Evolutionary conservation across 2,797 vertebrate species (phyloP), one percentile per base, ranked within the genome.

Genomic region (Crax fasciolata): DNA sequence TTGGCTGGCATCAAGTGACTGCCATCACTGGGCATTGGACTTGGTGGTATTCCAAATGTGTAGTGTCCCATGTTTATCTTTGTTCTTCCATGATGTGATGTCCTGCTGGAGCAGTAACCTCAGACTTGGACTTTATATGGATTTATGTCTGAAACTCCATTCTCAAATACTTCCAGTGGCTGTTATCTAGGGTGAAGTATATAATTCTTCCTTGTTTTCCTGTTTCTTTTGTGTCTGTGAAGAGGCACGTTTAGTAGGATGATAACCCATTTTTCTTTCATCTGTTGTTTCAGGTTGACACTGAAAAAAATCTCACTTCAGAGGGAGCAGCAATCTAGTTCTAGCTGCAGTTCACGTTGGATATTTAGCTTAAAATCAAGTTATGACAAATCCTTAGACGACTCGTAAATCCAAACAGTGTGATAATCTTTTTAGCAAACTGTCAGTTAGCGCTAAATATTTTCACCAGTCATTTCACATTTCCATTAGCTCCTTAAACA

Each of bases 391-490:
- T 92, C 79, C 65, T 41, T 44, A 92, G 89, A 82, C 11, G 1
- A 49, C 38, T 92, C 59, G 28, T 54, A 84, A 93, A 95, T 91
- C 71, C n/a, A 55, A 78, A 72, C 63, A 68, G 52, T 43, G 46
- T 81, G 38, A 41, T 93, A 70, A 59, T 81, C 83, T 86, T 93
- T 88, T 87, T 90, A 88, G 49, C 49, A 87, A 78, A 91, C 72
- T 96, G 93, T 96, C 92, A 95, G 67, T 85, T 84, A 72, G 27
- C 10, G 7, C 52, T 95, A 96, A 96, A 90, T 96, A 91, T 97
- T 97, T 95, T 92, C 46, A 88, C 57, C 74, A 88, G 51, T 81
- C 84, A 43, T 39, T 92, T 96, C 68, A 71, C 67, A 52, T 95
- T 94, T 92, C 70, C 81, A 75, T 94, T 96, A 96, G 79, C 67